Evolutionary conservation across 2,797 vertebrate genomes (phyloP).

Genomic region (Brachymystax lenok): DNA sequence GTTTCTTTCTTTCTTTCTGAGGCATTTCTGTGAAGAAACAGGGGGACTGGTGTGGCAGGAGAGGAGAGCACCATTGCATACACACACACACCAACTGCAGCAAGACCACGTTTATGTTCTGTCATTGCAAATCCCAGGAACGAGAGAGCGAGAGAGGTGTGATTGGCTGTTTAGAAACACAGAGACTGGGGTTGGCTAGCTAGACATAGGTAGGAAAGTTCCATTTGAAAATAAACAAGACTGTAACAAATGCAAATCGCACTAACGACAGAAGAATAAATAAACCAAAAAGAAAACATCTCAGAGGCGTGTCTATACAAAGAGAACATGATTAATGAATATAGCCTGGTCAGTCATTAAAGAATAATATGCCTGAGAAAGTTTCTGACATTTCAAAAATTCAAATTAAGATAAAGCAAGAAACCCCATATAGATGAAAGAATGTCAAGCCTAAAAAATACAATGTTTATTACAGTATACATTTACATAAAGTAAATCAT

Average conservation of each 20-base stretch:
- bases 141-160: neutral
- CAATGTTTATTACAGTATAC: constrained; percentile 30
- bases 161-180: neutral
- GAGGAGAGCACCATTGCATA: neutral
- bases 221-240: neutral
- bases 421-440: constrained; percentile 23
- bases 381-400: constrained; percentile 24
- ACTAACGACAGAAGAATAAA: constrained; percentile 6
- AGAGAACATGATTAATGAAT: neutral
- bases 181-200: neutral
- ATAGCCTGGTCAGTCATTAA: neutral
- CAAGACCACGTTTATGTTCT: constrained; percentile 4
- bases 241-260: neutral
- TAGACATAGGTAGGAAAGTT: neutral
- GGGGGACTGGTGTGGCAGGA: neutral
- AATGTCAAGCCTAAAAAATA: constrained; percentile 4
- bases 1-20: neutral
- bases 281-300: neutral
- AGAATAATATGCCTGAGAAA: constrained; percentile 10
- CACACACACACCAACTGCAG: constrained; percentile 1
- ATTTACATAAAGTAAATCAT: constrained; percentile 15
- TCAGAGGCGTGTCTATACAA: neutral
- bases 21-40: neutral
- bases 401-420: constrained; percentile 28
- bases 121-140: constrained; percentile 5